phyloP scores from a whole-genome alignment of 2,888 invertebrate genomes.

The Synanthedon andrenaeformis region DNA sequence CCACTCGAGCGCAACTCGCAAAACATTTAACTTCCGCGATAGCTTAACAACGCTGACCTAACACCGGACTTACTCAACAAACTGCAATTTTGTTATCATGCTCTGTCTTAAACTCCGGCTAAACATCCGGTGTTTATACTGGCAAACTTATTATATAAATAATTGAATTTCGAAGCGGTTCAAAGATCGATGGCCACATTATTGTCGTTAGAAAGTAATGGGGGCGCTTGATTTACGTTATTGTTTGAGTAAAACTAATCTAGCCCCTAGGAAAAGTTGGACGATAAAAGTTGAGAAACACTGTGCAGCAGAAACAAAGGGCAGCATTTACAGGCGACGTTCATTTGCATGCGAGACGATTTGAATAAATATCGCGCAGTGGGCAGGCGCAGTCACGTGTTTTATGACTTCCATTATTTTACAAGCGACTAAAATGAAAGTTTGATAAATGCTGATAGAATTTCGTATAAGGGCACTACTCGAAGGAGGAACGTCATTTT shows the following conservation, averaged over 20 bases:
- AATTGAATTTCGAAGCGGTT: not conserved
- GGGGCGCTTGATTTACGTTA: slow-evolving; percentile 37
- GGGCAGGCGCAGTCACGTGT: slow-evolving; percentile 23
- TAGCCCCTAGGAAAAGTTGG: slow-evolving; percentile 37
- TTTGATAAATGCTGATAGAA: slow-evolving; percentile 8
- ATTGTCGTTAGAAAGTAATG: slow-evolving; percentile 28
- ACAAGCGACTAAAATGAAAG: slow-evolving; percentile 9
- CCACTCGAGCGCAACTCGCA: slow-evolving; percentile 48
- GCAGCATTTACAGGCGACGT: slow-evolving; percentile 36
- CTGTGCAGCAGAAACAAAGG: slow-evolving; percentile 33
- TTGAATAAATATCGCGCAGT: slow-evolving; percentile 32
- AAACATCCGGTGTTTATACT: not conserved
- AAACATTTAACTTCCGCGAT: slow-evolving; percentile 39
- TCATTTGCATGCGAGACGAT: slow-evolving; percentile 44
- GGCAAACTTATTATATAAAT: not conserved
- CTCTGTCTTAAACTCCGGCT: slow-evolving; percentile 1
- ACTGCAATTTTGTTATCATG: slow-evolving; percentile 20
- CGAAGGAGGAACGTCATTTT: slow-evolving; percentile 4
- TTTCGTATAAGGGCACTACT: slow-evolving; percentile 1
- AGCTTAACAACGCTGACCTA: slow-evolving; percentile 38
- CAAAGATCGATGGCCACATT: slow-evolving; percentile 34
- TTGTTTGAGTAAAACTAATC: slow-evolving; percentile 49
- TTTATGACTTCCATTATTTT: slow-evolving; percentile 29
- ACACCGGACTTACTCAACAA: slow-evolving; percentile 25
- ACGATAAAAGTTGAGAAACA: slow-evolving; percentile 37